Percentiles rank a stretch among this genome's conserved stretches.
Conservation (phyloP, 30 jellyfish, hydroid and myxozoan species). For the Aurelia coerulea region DNA sequence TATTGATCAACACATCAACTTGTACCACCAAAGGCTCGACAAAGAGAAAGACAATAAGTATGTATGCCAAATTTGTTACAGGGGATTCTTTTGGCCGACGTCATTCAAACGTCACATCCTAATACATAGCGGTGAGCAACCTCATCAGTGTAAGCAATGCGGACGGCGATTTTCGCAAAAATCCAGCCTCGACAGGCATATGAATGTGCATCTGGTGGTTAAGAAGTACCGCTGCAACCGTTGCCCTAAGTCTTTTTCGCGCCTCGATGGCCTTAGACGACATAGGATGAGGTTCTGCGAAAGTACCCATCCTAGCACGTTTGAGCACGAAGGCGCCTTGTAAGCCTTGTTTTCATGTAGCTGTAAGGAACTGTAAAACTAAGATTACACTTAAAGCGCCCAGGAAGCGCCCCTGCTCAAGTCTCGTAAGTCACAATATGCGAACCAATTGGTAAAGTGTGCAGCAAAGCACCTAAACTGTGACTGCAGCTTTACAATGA, state of each 20-base stretch:
- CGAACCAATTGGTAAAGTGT: too few relatives aligned
- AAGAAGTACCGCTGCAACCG: slow-evolving; percentile 31
- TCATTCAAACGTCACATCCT: slow-evolving; percentile 31
- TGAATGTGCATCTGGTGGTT: slow-evolving; percentile 32
- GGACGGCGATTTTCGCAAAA: slow-evolving; percentile 49
- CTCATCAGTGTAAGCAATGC: slow-evolving; percentile 12
- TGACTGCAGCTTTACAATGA: too few relatives aligned
- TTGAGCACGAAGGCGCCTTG: not conserved
- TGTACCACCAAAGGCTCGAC: slow-evolving; percentile 4
- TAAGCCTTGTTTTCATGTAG: too few relatives aligned
- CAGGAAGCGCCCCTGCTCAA: too few relatives aligned
- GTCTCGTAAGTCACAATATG: too few relatives aligned
- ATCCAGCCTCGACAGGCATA: slow-evolving; percentile 42
- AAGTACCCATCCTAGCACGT: not conserved
- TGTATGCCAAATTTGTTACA: slow-evolving; percentile 34
- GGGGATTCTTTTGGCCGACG: slow-evolving; percentile 43
- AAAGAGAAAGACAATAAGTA: not conserved
- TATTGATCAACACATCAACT: slow-evolving; percentile 7
- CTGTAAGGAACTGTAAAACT: too few relatives aligned
- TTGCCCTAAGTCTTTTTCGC: slow-evolving; percentile 26
- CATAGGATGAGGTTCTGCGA: slow-evolving; percentile 3
- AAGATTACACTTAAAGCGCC: too few relatives aligned
- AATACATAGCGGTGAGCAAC: slow-evolving; percentile 41
- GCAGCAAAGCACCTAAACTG: too few relatives aligned
- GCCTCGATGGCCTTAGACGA: slow-evolving; percentile 10